Conservation (phyloP, 2,113 vertebrate species). For the Jacana jacana region DNA sequence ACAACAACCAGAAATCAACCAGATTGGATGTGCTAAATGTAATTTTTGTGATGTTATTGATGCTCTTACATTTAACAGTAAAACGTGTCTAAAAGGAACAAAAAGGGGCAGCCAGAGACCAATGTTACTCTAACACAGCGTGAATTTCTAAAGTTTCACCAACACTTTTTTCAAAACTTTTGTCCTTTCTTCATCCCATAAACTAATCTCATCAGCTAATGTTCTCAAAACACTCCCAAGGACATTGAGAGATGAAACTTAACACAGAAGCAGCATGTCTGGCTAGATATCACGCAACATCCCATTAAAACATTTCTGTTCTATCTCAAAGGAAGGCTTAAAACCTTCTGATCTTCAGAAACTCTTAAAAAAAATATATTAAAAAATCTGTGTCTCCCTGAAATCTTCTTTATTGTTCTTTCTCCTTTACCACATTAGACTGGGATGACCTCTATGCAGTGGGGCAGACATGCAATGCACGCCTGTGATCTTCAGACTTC, state of each 20-base stretch:
- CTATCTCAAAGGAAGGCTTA: background rate
- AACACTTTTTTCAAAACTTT: background rate
- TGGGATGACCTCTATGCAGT: background rate
- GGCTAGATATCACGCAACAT: background rate
- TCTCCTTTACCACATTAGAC: background rate
- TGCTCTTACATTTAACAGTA: background rate
- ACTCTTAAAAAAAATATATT: background rate
- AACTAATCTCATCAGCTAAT: background rate
- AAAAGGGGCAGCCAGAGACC: background rate
- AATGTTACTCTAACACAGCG: background rate
- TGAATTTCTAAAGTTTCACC: background rate
- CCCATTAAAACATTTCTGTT: background rate
- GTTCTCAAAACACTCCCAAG: background rate
- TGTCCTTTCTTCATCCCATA: background rate
- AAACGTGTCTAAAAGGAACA: background rate
- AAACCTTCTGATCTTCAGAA: background rate
- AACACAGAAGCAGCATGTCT: background rate
- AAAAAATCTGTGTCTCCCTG: background rate
- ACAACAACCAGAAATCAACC: background rate
- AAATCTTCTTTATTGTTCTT: background rate
- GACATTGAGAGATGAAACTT: background rate
- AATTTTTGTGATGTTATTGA: background rate
- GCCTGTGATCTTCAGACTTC: background rate
- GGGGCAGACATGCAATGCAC: background rate
- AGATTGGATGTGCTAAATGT: background rate